A percentile compares a stretch with the other conserved stretches of the same genome.
These are phyloP conservation scores for Halictus ligatus DNA, from an alignment of 2,888 invertebrate genomes.

Conservation along the genomic window DNA sequence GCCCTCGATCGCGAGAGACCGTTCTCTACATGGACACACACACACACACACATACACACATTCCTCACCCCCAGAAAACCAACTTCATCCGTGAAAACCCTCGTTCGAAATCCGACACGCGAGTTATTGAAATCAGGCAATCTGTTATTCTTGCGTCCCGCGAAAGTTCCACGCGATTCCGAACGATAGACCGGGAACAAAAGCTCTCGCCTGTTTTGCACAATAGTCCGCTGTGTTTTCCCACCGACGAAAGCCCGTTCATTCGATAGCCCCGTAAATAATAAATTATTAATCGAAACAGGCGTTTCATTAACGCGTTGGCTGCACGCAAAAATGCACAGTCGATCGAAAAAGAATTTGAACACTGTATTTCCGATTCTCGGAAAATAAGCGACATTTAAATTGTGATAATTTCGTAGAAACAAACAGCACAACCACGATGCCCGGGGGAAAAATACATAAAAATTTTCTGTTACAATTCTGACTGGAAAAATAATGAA, in stretches of 20 bases:
- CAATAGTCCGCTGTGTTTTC: not conserved
- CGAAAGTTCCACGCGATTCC: not conserved
- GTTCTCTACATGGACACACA: not conserved
- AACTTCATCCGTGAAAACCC: not conserved
- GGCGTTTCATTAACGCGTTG: not conserved
- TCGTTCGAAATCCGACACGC: not conserved
- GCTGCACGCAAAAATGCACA: too few species aligned
- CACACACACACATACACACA: not conserved
- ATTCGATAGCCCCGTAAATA: not conserved
- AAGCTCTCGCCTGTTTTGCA: not conserved
- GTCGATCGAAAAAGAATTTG: too few species aligned
- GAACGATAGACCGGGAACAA: not conserved
- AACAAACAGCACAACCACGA: too few species aligned
- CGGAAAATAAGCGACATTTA: too few species aligned
- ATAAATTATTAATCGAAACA: not conserved
- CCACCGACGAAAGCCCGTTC: not conserved
- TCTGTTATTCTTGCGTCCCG: slow-evolving; percentile 15
- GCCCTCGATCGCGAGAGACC: not conserved
- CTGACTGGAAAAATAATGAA: too few species aligned
- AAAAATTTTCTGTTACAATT: too few species aligned
- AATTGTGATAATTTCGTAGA: too few species aligned
- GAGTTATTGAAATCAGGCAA: slow-evolving; percentile 39
- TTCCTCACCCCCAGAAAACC: not conserved
- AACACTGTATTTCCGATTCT: too few species aligned
- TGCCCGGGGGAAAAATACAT: too few species aligned